These are phyloP conservation scores for Perognathus longimembris DNA, from an alignment of 2,113 vertebrate species.

Conservation along the genomic window DNA sequence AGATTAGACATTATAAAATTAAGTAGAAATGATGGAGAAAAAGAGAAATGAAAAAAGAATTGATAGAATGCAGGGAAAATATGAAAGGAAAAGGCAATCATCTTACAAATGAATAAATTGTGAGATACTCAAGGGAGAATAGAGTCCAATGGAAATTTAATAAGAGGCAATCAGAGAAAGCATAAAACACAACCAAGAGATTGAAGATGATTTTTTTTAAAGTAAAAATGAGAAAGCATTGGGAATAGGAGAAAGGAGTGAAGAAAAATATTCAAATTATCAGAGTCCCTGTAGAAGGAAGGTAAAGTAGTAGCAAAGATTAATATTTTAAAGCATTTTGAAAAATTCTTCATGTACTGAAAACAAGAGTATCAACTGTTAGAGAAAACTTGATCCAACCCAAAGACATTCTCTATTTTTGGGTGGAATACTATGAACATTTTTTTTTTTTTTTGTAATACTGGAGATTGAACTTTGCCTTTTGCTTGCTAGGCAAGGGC, in stretches of 20 bases:
- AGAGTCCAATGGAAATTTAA: constrained; percentile 33
- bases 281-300: neutral
- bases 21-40: neutral
- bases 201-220: neutral
- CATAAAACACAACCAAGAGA: neutral
- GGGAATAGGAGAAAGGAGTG: neutral
- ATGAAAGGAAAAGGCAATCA: neutral
- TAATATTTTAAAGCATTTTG: neutral
- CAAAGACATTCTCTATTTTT: neutral
- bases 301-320: neutral
- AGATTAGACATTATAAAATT: neutral
- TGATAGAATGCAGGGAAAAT: neutral
- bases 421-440: neutral
- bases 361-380: no score
- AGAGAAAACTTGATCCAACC: constrained; percentile 9
- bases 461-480: no score
- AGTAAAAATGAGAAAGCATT: neutral
- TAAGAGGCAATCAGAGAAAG: neutral
- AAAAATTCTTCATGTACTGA: no score
- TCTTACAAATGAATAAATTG: neutral
- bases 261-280: neutral
- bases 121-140: neutral
- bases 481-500: no score
- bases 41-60: neutral
- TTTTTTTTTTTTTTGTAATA: no score